phyloP scores from a whole-genome alignment of 2,888 invertebrate genomes.

The Caradrina kadenii region DNA sequence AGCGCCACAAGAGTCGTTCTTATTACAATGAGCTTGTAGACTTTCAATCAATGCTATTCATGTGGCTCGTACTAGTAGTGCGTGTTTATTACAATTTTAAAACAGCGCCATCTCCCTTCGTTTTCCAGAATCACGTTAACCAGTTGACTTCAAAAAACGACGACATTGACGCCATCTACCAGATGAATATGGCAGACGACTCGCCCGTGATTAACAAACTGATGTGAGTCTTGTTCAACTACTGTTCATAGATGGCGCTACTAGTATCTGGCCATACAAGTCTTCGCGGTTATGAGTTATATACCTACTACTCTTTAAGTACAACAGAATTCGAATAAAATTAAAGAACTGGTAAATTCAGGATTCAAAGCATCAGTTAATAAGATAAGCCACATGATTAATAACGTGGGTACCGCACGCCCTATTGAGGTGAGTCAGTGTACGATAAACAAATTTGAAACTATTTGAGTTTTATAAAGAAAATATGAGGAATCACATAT shows the following conservation, averaged over 20 bases:
- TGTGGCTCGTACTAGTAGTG: no score
- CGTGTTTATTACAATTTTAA: slow-evolving; percentile 1
- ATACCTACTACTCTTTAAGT: not conserved
- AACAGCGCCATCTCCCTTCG: slow-evolving; percentile 70
- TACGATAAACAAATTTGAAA: no score
- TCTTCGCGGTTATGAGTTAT: not conserved
- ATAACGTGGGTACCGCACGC: no score
- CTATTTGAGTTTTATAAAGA: no score
- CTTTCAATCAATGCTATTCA: no score
- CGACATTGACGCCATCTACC: slow-evolving; percentile 81
- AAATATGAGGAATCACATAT: no score
- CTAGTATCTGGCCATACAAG: not conserved
- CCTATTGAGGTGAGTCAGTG: no score
- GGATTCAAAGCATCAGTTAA: not conserved
- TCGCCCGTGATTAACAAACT: slow-evolving; percentile 69
- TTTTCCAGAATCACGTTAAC: slow-evolving; percentile 77
- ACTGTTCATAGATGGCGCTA: slow-evolving; percentile 63
- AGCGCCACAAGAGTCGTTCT: no score
- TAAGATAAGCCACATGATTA: no score
- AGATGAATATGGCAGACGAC: slow-evolving; percentile 73
- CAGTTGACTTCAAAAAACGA: slow-evolving; percentile 69
- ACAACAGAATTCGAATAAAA: not conserved
- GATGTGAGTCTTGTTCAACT: slow-evolving; percentile 68
- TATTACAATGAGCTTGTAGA: no score
- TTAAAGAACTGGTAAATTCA: not conserved